phyloP scores from a whole-genome alignment of 2,113 vertebrate genomes.

The Ailuropoda melanoleuca region DNA sequence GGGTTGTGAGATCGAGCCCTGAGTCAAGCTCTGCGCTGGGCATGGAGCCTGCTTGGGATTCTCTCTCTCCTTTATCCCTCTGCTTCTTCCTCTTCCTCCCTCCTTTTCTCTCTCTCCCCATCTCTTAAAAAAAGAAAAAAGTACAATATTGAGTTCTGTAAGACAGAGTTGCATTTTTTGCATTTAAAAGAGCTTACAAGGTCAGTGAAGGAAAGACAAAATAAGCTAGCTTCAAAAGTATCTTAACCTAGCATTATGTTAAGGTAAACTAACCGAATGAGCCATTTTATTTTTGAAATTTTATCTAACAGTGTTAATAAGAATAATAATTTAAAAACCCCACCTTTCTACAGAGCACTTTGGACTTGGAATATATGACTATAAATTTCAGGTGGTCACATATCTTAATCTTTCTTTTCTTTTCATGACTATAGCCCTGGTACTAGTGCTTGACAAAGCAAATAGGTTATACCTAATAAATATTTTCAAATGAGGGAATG shows the following conservation, averaged over 20 bases:
- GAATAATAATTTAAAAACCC: not conserved
- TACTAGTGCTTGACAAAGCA: not conserved
- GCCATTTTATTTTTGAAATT: constrained; percentile 31
- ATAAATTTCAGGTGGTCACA: not conserved
- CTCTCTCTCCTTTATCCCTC: too few species aligned
- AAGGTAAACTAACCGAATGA: not conserved
- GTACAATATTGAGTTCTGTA: not conserved
- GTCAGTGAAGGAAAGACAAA: not conserved
- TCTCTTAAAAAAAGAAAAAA: not conserved
- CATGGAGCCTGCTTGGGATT: too few species aligned
- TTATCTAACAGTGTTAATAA: not conserved
- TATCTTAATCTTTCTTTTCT: not conserved
- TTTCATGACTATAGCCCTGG: not conserved
- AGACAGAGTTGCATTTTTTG: not conserved
- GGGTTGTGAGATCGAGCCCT: too few species aligned
- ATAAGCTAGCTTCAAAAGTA: not conserved
- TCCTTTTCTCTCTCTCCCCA: not conserved
- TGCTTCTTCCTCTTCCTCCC: too few species aligned
- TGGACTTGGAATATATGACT: not conserved
- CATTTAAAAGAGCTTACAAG: not conserved
- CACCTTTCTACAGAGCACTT: not conserved
- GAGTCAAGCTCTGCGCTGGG: too few species aligned
- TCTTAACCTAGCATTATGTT: not conserved
- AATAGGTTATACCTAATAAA: not conserved
- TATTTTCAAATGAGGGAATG: not conserved